Base-by-base conservation (phyloP, 1,140 invertebrate species). In the Tachypleus tridentatus region DNA sequence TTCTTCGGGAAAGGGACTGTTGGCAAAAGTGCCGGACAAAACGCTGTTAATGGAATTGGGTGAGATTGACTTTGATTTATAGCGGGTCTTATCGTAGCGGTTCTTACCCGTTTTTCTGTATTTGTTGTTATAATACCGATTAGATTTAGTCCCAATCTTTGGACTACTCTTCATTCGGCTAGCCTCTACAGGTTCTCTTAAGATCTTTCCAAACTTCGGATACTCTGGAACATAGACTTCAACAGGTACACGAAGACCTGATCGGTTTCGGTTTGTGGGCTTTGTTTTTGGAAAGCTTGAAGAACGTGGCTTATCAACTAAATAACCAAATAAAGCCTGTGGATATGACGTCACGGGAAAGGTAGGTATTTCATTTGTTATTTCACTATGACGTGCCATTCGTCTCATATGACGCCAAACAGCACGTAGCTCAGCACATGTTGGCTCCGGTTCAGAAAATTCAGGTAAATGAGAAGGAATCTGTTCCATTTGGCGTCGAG, bases 331-430 rank as follows among this genome's bases (percentile, higher is more conserved):
- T 29, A 29, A 29, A 29, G 29, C 29, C 29, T 29, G 29, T 2
- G 29, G 29, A 29, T 29, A 29, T 29, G 29, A 29, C 29, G 29
- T 29, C 29, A 29, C 29, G 7, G 63, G 68, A 9, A 69, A 51
- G 51, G 64, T 62, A 10, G 68, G 65, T 4, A 69, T 66, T 49
- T 69, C 68, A 49, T 69, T 69, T n/a, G 64, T 69, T 54, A 67
- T 61, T 63, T 69, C 68, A 60, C 65, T 69, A 5, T 88, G 87
- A 59, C 89, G 81, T n/a, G 87, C 88, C 77, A 93, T 89, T 63
- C 90, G 78, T 75, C 89, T 90, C 29, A 88, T 91, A 77, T 91
- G 89, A 74, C 89, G 84, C 91, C 90, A 93, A 89, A 93, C 92
- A 4, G 87, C 87, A 60, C 89, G 84, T 51, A 93, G 80, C 76